phyloP scores from a whole-genome alignment of 2,113 vertebrate species.

The Stigmatopora argus region DNA sequence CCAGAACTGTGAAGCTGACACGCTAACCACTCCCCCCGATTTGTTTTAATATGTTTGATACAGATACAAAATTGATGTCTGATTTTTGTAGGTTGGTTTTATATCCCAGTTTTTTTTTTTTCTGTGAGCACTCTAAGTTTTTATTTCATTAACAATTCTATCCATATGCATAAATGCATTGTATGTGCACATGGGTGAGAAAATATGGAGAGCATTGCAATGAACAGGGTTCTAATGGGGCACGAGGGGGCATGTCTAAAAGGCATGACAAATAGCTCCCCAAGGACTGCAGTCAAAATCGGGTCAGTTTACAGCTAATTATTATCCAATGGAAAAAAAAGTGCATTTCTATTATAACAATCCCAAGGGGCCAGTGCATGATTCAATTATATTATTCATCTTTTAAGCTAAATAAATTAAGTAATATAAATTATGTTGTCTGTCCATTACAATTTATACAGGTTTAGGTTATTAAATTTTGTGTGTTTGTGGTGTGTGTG shows the following conservation, averaged over 20 bases:
- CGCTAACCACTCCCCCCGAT: too few species aligned
- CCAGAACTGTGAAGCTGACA: too few species aligned
- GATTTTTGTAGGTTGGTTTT: too few species aligned
- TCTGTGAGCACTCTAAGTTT: too few species aligned
- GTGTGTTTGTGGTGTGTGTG: background rate
- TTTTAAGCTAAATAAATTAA: background rate
- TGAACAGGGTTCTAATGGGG: slow-evolving; percentile 15
- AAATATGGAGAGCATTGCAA: slow-evolving; percentile 9
- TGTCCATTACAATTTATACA: slow-evolving; percentile 31
- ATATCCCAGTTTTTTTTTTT: too few species aligned
- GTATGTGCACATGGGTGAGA: too few species aligned
- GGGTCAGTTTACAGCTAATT: slow-evolving; percentile 68
- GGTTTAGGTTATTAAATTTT: background rate
- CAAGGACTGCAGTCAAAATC: slow-evolving; percentile 45
- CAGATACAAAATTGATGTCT: too few species aligned
- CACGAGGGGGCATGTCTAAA: slow-evolving; percentile 39
- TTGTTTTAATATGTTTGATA: too few species aligned
- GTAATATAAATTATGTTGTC: slow-evolving; percentile 17
- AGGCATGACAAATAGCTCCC: slow-evolving; percentile 71
- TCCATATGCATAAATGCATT: too few species aligned
- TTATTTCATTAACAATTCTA: too few species aligned
- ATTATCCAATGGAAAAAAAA: slow-evolving; percentile 46
- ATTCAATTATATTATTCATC: slow-evolving; percentile 21
- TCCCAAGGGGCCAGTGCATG: slow-evolving; percentile 18
- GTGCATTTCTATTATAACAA: slow-evolving; percentile 44